phyloP scores from a whole-genome alignment of 2,888 invertebrate genomes.

The Uloborus plumipes region DNA sequence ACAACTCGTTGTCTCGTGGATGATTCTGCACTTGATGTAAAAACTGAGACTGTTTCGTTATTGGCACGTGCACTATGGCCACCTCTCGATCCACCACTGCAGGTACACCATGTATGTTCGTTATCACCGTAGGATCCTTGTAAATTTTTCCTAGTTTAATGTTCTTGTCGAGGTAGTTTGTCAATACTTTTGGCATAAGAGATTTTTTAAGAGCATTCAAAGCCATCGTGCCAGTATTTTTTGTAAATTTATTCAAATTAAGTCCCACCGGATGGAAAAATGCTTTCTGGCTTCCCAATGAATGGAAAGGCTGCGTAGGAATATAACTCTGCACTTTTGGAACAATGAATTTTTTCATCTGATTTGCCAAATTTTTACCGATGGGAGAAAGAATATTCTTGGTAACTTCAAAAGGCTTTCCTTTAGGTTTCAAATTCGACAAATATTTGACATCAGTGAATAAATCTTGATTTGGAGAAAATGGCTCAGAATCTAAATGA shows the following conservation, averaged over 20 bases:
- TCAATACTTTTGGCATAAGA: slow-evolving; percentile 8
- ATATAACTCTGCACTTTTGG: slow-evolving; percentile 14
- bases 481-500: background rate
- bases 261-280: slow-evolving; percentile 1
- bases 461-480: background rate
- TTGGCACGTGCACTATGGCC: slow-evolving; percentile 43
- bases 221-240: background rate
- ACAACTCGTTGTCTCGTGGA: background rate
- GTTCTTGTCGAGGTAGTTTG: slow-evolving; percentile 26
- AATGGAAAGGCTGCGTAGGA: background rate
- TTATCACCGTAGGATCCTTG: slow-evolving; percentile 23
- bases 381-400: slow-evolving; percentile 3
- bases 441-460: background rate
- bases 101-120: slow-evolving; percentile 32
- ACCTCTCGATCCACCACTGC: slow-evolving; percentile 46
- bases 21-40: background rate
- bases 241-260: slow-evolving; percentile 11
- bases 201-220: slow-evolving; percentile 6
- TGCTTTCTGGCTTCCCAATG: slow-evolving; percentile 5
- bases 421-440: background rate
- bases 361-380: background rate
- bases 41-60: background rate
- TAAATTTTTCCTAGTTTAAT: slow-evolving; percentile 24
- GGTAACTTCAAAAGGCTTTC: background rate
- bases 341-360: slow-evolving; percentile 2